Conservation (phyloP, 2,797 vertebrate species). For the Pristis pectinata region DNA sequence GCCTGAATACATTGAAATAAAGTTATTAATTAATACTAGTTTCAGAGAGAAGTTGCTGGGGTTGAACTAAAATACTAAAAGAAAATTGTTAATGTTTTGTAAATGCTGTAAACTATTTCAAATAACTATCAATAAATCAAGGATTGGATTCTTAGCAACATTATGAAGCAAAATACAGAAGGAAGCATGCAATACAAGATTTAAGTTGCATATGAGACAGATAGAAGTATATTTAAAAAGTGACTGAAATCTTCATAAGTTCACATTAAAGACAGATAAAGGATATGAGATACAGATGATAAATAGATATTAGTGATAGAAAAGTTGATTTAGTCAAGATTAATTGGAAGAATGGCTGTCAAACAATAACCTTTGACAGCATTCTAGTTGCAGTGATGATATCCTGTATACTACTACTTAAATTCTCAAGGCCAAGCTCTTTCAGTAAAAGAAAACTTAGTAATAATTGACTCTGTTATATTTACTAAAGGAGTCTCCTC, state of each 20-base stretch:
- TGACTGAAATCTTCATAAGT: background rate
- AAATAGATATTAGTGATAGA: background rate
- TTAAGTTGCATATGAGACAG: too few relatives aligned
- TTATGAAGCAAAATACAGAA: background rate
- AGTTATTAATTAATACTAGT: background rate
- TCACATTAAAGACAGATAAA: background rate
- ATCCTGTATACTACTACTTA: background rate
- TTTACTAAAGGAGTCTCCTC: background rate
- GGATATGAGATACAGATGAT: background rate
- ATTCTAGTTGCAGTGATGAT: background rate
- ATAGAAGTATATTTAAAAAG: background rate
- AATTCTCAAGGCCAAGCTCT: background rate
- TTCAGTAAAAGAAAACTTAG: background rate
- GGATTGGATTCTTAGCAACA: background rate
- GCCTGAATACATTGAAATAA: background rate
- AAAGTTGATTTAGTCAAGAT: background rate
- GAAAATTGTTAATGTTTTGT: background rate
- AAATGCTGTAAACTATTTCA: background rate
- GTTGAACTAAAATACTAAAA: conserved; percentile 9
- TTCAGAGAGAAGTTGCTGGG: background rate
- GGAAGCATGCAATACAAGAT: background rate
- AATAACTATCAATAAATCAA: background rate
- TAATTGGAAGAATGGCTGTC: background rate
- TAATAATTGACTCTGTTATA: background rate
- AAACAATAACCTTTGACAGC: background rate